Evolutionary conservation across 2,888 invertebrate species (phyloP).

Genomic region (Phanerotoma sp.): DNA sequence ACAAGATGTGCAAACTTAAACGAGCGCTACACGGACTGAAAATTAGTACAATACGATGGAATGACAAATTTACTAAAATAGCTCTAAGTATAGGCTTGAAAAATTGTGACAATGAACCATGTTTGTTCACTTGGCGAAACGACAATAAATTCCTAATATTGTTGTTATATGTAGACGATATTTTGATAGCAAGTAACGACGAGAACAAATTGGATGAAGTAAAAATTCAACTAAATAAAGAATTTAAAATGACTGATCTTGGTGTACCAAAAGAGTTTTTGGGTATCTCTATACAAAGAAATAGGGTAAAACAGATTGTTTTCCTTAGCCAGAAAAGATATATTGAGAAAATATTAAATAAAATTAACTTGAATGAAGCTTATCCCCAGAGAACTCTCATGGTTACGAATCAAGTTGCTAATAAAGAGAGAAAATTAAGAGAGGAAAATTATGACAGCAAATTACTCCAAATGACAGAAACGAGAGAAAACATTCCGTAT

Average conservation of each 20-base stretch:
- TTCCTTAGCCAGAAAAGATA: no score
- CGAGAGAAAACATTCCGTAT: no score
- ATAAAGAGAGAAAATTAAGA: no score
- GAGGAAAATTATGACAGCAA: not conserved
- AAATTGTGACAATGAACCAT: no score
- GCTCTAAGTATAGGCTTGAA: no score
- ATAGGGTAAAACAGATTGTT: slow-evolving; percentile 1
- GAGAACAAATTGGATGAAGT: slow-evolving; percentile 20
- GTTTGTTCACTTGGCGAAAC: no score
- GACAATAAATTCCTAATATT: slow-evolving; percentile 23
- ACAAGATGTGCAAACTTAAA: no score
- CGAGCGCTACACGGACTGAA: no score
- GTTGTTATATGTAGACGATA: no score
- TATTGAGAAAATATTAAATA: slow-evolving; percentile 13
- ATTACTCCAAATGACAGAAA: not conserved
- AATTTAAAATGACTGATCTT: no score
- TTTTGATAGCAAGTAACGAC: slow-evolving; percentile 30
- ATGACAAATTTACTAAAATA: no score
- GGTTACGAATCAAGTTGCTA: slow-evolving; percentile 27
- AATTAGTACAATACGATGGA: no score
- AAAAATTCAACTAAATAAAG: slow-evolving; percentile 18
- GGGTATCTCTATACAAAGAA: slow-evolving; percentile 17
- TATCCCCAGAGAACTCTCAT: slow-evolving; percentile 30
- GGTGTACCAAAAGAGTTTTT: slow-evolving; percentile 26
- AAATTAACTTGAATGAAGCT: slow-evolving; percentile 2